phyloP scores from a whole-genome alignment of 2,797 vertebrate genomes.

The Crenichthys baileyi region DNA sequence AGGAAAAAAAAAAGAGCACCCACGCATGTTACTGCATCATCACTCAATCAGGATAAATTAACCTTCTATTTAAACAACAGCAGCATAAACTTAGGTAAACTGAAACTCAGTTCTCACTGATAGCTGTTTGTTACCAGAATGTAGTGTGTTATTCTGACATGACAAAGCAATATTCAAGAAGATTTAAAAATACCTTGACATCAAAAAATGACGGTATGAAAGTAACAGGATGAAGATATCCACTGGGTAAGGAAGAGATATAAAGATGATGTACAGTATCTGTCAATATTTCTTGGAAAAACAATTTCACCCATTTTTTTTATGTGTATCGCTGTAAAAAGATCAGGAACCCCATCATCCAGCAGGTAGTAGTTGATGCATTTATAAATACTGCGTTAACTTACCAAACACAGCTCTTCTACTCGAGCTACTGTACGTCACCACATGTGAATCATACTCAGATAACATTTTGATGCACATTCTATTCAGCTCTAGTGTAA shows the following conservation, averaged over 20 bases:
- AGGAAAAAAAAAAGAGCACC: constrained; percentile 23
- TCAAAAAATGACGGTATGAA: not conserved
- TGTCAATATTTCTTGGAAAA: constrained; percentile 29
- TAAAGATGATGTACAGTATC: constrained; percentile 14
- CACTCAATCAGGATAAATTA: constrained; percentile 24
- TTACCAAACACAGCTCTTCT: constrained; percentile 51
- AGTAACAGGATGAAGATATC: constrained; percentile 7
- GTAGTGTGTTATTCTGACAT: constrained; percentile 22
- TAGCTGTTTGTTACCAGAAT: constrained; percentile 25
- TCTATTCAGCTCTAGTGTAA: constrained; percentile 47
- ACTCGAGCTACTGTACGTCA: constrained; percentile 36
- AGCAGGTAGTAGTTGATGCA: constrained; percentile 56
- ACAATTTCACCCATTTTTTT: constrained; percentile 16
- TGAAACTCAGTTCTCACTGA: constrained; percentile 21
- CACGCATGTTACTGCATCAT: constrained; percentile 34
- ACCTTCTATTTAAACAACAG: constrained; percentile 21
- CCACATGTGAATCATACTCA: constrained; percentile 47
- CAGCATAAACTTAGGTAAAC: constrained; percentile 36
- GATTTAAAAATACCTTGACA: constrained; percentile 23
- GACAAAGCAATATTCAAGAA: constrained; percentile 35
- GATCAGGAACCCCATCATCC: constrained; percentile 45
- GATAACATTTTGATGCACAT: constrained; percentile 63
- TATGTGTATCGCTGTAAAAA: constrained; percentile 25
- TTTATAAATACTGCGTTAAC: constrained; percentile 34
- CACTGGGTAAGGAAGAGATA: constrained; percentile 37